Evolutionary conservation across 2,797 vertebrate species (phyloP).

Genomic region (Poecilia picta): DNA sequence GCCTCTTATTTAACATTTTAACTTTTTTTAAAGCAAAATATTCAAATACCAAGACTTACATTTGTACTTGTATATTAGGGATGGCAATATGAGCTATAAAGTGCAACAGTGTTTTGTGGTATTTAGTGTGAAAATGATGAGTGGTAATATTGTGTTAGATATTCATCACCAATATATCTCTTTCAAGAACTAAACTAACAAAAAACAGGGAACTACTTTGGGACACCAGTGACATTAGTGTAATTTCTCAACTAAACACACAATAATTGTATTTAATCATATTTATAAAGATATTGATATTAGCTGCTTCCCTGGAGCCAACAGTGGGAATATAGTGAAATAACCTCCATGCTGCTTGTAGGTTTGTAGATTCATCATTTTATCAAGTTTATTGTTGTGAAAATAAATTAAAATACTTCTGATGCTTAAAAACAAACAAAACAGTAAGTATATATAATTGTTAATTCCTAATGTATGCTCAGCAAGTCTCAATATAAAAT

Average conservation of each 20-base stretch:
- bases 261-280: background rate
- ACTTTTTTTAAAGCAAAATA: background rate
- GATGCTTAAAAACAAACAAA: background rate
- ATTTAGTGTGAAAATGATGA: background rate
- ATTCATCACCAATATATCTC: background rate
- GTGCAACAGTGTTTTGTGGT: background rate
- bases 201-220: background rate
- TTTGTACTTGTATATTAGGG: background rate
- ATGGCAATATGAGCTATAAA: background rate
- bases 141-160: background rate
- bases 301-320: background rate
- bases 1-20: background rate
- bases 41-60: background rate
- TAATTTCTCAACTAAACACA: background rate
- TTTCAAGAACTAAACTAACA: background rate
- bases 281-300: background rate
- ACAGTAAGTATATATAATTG: background rate
- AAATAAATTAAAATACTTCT: background rate
- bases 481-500: background rate
- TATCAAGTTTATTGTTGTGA: background rate
- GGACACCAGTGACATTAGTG: background rate
- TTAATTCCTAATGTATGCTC: background rate
- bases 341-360: background rate
- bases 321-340: background rate
- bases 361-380: background rate